Evolutionary conservation across 2,888 invertebrate genomes (phyloP).

Genomic region (Labia minor): DNA sequence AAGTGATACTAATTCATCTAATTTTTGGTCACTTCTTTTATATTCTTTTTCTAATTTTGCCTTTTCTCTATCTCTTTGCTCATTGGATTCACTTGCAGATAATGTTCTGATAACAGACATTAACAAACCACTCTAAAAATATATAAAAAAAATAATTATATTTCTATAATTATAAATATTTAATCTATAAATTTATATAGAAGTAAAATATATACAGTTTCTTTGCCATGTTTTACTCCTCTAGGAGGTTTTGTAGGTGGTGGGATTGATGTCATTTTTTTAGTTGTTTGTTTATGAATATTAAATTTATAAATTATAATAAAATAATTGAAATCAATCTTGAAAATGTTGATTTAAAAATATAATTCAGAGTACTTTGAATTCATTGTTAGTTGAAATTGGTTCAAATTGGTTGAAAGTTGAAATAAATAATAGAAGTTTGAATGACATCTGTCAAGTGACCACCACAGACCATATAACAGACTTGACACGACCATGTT

Average conservation of each 20-base stretch:
- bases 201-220: conserved; percentile 56
- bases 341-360: background rate
- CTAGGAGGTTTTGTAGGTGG: conserved; percentile 77
- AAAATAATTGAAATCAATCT: background rate
- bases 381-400: too few species aligned
- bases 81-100: conserved; percentile 87
- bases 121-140: conserved; percentile 64
- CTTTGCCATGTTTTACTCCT: conserved; percentile 74
- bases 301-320: conserved; percentile 1
- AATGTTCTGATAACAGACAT: conserved; percentile 93
- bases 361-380: background rate
- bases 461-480: too few species aligned
- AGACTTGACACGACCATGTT: too few species aligned
- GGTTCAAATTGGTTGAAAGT: too few species aligned
- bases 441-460: too few species aligned
- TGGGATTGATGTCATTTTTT: conserved; percentile 40
- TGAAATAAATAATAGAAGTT: too few species aligned
- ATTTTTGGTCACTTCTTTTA: conserved; percentile 74
- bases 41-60: conserved; percentile 88
- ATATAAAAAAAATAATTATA: background rate
- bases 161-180: conserved; percentile 8
- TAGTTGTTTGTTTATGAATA: background rate
- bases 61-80: conserved; percentile 85
- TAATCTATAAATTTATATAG: conserved; percentile 13
- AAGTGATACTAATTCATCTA: conserved; percentile 78